These are phyloP conservation scores for Homarus gammarus DNA, from an alignment of 2,888 invertebrate species.

Conservation along the genomic window DNA sequence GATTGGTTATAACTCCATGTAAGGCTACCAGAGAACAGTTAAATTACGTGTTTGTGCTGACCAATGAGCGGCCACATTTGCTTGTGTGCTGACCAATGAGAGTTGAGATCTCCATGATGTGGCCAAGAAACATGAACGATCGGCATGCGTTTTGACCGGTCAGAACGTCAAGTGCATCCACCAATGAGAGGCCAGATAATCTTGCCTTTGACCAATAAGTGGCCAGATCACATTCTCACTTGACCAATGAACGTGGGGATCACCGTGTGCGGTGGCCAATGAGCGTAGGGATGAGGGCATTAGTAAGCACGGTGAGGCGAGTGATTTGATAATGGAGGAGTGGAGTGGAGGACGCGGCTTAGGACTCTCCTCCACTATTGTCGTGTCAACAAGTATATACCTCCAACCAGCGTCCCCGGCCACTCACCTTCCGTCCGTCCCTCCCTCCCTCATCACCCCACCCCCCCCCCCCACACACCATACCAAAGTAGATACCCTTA, in stretches of 20 bases:
- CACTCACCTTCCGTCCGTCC: background rate
- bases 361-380: conserved; percentile 31
- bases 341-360: conserved; percentile 9
- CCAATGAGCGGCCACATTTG: background rate
- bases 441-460: background rate
- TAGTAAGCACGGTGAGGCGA: conserved; percentile 35
- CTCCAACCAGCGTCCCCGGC: background rate
- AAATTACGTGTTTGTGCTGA: background rate
- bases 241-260: conserved; percentile 20
- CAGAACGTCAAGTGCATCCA: no score
- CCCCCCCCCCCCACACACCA: background rate
- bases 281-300: conserved; percentile 18
- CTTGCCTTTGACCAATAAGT: background rate
- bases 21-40: background rate
- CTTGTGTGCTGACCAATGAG: background rate
- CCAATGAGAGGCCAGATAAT: background rate
- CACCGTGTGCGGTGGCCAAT: conserved; percentile 30
- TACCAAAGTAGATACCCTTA: background rate
- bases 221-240: background rate
- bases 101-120: background rate
- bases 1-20: background rate
- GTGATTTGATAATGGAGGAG: conserved; percentile 47
- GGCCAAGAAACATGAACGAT: no score
- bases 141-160: no score
- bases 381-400: conserved; percentile 37